Conservation (phyloP, 2,888 invertebrate species). For the Autographa pulchrina region DNA sequence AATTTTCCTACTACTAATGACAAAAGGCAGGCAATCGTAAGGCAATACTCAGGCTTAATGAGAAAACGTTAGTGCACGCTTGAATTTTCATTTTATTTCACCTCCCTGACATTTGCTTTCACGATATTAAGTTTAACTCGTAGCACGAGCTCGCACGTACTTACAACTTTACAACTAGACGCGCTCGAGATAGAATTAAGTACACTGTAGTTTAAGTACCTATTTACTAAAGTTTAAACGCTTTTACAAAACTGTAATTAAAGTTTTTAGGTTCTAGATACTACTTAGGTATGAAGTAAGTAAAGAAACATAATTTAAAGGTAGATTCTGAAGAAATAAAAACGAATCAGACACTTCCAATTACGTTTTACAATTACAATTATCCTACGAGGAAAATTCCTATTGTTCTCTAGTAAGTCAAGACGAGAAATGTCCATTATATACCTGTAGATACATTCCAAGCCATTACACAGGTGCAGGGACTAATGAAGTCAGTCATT, state of each 20-base stretch:
- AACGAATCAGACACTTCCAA: neutral
- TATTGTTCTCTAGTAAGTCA: neutral
- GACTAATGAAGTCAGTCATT: slow-evolving; percentile 60
- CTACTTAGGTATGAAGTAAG: no score
- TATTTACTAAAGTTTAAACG: neutral
- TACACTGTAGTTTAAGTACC: neutral
- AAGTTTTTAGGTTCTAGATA: neutral
- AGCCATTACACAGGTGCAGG: slow-evolving; percentile 54
- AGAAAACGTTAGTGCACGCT: slow-evolving; percentile 40
- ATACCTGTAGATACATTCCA: slow-evolving; percentile 18
- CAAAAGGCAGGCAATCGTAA: slow-evolving; percentile 43
- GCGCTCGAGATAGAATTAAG: slow-evolving; percentile 9
- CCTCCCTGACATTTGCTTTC: slow-evolving; percentile 37
- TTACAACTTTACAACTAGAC: slow-evolving; percentile 23
- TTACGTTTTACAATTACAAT: no score
- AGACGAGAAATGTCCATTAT: slow-evolving; percentile 19
- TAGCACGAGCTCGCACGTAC: slow-evolving; percentile 8
- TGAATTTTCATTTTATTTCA: slow-evolving; percentile 49
- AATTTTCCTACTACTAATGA: slow-evolving; percentile 59
- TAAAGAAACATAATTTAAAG: neutral
- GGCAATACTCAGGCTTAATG: slow-evolving; percentile 37
- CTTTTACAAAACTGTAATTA: neutral
- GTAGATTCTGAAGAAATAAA: neutral
- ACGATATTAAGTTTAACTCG: slow-evolving; percentile 30
- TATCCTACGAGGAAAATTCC: neutral